Base-by-base conservation (phyloP, 2,888 invertebrate genomes). In the Patella ulyssiponensis region DNA sequence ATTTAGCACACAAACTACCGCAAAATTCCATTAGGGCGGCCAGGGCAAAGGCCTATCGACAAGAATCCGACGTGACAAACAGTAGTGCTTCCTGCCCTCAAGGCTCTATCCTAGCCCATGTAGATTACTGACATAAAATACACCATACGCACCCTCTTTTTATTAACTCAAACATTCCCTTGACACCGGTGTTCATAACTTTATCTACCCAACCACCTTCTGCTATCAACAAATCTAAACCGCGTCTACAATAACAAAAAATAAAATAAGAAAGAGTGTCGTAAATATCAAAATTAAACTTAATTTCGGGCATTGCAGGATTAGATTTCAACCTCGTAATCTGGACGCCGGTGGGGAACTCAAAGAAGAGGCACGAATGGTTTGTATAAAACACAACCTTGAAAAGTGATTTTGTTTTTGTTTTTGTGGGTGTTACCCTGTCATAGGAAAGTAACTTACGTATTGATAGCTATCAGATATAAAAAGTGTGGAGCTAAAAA, bases 401-500 rank as follows among this genome's bases (percentile, higher is more conserved):
- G 17, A 33, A 12, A 51, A 11, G 15, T 9, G 2, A 17, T 17
- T 52, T 12, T n/a, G n/a, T n/a, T 2, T 5, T 27, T 27, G 23
- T n/a, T 44, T 44, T 51, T 4, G 23, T 51, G 4, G 44, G 1
- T 17, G 14, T 51, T 53, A n/a, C 33, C 44, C 7, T 9, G 44
- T 44, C 44, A 44, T 9, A 9, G 44, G 44, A 44, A 44, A 9
- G 77, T 58, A 69, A 83, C 90, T 86, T 86, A 92, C 92, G 89
- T 86, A 81, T 93, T 92, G 74, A 93, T 92, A 33, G 92, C 92
- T 3, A 93, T 86, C 4, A 93, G 89, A 84, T 91, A 92, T 54
- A 92, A 89, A 82, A 93, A 92, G 82, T 93, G 93, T 4, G 93
- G 92, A 2, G 92, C 92, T 76, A 93, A 86, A 3, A 93, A 90